Conservation (phyloP, 2,797 vertebrate species). For the Streptopelia turtur region DNA sequence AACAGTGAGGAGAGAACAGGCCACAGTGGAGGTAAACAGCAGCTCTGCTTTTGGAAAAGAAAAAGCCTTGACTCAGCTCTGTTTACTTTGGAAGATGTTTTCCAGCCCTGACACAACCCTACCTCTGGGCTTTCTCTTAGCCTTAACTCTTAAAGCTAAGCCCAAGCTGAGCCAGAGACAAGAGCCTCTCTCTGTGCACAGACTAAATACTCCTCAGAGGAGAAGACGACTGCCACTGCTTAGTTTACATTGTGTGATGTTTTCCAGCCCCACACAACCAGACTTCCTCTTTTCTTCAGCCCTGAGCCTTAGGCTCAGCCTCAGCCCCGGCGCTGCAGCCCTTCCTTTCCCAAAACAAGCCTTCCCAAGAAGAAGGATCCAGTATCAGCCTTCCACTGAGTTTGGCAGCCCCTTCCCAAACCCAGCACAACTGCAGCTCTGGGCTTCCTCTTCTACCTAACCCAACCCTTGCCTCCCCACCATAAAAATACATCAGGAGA, state of each 20-base stretch:
- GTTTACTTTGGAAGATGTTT: background rate
- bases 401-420: background rate
- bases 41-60: background rate
- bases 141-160: background rate
- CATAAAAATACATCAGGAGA: background rate
- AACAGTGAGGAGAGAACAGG: background rate
- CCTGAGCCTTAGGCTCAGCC: background rate
- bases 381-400: background rate
- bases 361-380: background rate
- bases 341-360: background rate
- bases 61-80: background rate
- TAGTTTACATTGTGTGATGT: background rate
- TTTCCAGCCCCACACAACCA: background rate
- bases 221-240: background rate
- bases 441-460: background rate
- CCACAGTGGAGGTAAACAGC: background rate
- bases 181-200: background rate
- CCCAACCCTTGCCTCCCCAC: background rate
- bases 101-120: background rate
- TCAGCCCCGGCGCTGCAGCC: background rate
- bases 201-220: background rate
- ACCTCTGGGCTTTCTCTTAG: background rate
- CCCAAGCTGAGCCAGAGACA: background rate
- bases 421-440: background rate
- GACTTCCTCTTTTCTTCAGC: background rate